Percentiles rank a stretch among this genome's conserved stretches.
Evolutionary conservation across 2,888 invertebrate genomes (phyloP).

Genomic region (Lasioglossum pauxillum): DNA sequence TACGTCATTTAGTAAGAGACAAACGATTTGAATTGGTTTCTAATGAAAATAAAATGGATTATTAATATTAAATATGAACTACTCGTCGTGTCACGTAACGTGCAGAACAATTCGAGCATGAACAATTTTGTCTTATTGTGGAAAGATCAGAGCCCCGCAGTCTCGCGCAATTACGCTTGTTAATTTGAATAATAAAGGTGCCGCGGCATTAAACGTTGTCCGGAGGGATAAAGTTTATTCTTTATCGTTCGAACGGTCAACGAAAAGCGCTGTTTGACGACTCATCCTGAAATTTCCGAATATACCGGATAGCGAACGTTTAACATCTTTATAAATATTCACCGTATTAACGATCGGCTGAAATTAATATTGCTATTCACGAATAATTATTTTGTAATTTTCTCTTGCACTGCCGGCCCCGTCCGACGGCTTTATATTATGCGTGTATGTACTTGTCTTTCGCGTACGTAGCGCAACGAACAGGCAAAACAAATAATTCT

Average conservation of each 20-base stretch:
- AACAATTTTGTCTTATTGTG: background rate
- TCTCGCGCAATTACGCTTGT: background rate
- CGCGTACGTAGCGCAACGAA: background rate
- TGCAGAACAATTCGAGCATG: background rate
- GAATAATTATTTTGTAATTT: constrained; percentile 43
- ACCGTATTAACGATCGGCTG: constrained; percentile 16
- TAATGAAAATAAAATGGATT: background rate
- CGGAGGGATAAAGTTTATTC: background rate
- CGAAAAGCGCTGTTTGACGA: background rate
- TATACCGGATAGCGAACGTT: background rate
- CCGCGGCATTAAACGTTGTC: background rate
- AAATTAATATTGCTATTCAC: constrained; percentile 37
- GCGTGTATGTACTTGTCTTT: background rate
- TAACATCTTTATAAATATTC: constrained; percentile 17
- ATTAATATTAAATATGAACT: background rate
- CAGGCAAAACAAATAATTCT: constrained; percentile 37
- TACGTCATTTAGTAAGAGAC: background rate
- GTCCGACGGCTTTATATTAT: background rate
- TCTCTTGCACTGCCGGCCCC: background rate
- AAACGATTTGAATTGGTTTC: background rate
- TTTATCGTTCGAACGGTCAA: background rate
- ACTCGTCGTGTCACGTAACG: background rate
- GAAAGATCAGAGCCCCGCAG: background rate
- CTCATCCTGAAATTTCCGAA: background rate
- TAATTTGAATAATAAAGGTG: background rate